Conservation (phyloP, 2,797 vertebrate species). For the Garrulus glandarius region DNA sequence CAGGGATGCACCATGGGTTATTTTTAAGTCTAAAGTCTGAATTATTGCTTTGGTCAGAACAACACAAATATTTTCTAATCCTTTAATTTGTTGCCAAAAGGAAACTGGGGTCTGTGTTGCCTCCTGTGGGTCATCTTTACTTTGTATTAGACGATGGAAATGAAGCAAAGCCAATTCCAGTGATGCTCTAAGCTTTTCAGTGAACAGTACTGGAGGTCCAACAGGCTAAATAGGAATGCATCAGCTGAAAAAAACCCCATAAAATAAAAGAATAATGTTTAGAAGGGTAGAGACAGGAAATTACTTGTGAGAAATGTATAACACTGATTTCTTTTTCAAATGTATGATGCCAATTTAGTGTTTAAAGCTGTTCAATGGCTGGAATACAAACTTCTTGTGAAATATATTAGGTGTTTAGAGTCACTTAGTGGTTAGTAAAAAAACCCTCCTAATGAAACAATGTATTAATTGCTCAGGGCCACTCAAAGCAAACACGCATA, state of each 20-base stretch:
- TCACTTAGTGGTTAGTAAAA: constrained; percentile 61
- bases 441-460: constrained; percentile 55
- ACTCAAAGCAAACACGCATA: constrained; percentile 54
- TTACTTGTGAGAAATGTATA: constrained; percentile 58
- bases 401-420: constrained; percentile 69
- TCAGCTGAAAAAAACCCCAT: neutral
- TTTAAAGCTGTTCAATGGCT: constrained; percentile 64
- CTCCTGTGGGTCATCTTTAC: neutral
- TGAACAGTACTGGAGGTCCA: constrained; percentile 23
- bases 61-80: constrained; percentile 10
- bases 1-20: neutral
- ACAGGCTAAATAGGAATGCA: constrained; percentile 8
- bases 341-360: constrained; percentile 48
- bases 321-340: constrained; percentile 45
- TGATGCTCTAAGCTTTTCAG: neutral
- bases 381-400: constrained; percentile 59
- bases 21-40: constrained; percentile 13
- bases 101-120: neutral
- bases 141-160: constrained; percentile 40
- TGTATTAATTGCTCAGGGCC: constrained; percentile 62
- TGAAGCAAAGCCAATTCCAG: constrained; percentile 23
- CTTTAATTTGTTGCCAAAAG: constrained; percentile 35
- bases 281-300: constrained; percentile 47
- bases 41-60: neutral
- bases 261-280: constrained; percentile 34